Percentiles rank a stretch among this genome's conserved stretches.
These are phyloP conservation scores for Cheirogaleus medius DNA, from an alignment of 2,113 vertebrate genomes.

Conservation along the genomic window DNA sequence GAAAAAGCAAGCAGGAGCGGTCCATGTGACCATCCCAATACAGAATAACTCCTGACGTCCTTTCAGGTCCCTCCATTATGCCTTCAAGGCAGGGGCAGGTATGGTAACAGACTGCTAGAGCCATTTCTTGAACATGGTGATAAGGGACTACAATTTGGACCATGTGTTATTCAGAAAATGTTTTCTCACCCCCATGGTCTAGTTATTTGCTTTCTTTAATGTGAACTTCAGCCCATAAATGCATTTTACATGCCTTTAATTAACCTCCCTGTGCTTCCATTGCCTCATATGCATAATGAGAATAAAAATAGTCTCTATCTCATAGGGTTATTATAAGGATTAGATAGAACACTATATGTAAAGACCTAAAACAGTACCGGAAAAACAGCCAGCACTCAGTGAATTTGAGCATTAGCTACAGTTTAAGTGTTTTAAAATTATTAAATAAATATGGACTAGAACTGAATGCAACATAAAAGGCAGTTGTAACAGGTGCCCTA, in stretches of 20 bases:
- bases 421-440: constrained; percentile 2
- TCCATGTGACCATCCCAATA: not conserved
- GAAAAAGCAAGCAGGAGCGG: not conserved
- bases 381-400: not conserved
- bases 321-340: not conserved
- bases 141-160: not conserved
- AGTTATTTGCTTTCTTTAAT: not conserved
- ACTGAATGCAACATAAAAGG: not conserved
- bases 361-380: not conserved
- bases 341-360: not conserved
- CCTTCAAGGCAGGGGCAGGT: not conserved
- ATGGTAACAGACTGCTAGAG: not conserved
- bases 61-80: not conserved
- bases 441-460: constrained; percentile 5
- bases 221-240: not conserved
- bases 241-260: not conserved
- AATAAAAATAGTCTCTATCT: not conserved
- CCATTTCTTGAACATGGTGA: not conserved
- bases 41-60: not conserved
- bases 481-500: not conserved
- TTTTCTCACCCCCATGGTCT: constrained; percentile 7
- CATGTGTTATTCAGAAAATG: constrained; percentile 22
- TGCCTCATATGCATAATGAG: not conserved
- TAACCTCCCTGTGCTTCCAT: not conserved
- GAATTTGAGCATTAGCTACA: not conserved